Base-by-base conservation (phyloP, 2,888 invertebrate genomes). In the Cenopis cana region DNA sequence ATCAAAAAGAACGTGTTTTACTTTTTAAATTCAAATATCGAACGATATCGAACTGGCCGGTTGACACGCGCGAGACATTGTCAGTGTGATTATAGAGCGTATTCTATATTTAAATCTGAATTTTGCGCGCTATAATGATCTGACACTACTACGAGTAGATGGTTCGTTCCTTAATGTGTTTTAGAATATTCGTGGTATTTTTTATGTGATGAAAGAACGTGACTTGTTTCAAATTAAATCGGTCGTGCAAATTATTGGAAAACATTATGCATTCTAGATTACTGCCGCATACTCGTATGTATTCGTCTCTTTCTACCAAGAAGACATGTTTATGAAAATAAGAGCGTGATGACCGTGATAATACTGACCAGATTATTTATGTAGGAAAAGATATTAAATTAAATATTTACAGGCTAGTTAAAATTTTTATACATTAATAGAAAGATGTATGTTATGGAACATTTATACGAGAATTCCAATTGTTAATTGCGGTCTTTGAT, bases 51-150 rank as follows among this genome's bases (percentile, higher is more conserved):
- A 79, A 81, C 81, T 78, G 82, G 78, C 79, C 81, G 18, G 68
- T 66, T 85, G 85, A 89, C 80, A 88, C 85, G 82, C 84, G 84
- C 87, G 85, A 80, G 84, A 89, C 87, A 89, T 89, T 92, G 90
- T 90, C 89, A 87, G 87, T 83, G 84, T 79, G 78, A 81, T 88
- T 87, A 86, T 87, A 87, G 82, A 87, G 86, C 83, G 83, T 81
- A 79, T 78, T 83, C 86, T 88, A 86, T 84, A 86, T 84, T 85
- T 86, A 88, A 85, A 86, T 83, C 80, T 77, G 75, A 84, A 82
- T 86, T 86, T 85, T 83, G 84, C 81, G 73, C 78, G 81, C 79
- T 80, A 77, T 79, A 79, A 77, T 76, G 70, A 76, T 67, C 60
- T 55, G 55, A 56, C 71, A 66, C 79, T 76, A n/a, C n/a, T n/a